Evolutionary conservation across 1,140 invertebrate species (phyloP).

Genomic region (Aphaenogaster rudis): DNA sequence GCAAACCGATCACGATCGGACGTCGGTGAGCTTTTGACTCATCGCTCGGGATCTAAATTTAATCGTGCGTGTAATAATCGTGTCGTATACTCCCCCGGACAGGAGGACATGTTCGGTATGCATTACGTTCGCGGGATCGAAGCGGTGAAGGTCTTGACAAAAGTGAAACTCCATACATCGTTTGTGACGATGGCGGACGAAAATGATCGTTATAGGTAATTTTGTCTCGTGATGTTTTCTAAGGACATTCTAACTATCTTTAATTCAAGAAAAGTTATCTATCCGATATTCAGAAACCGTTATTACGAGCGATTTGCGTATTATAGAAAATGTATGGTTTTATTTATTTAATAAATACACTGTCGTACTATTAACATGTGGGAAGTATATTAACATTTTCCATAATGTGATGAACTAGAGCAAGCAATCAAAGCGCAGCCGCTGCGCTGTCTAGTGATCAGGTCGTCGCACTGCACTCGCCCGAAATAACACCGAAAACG

Average conservation of each 20-base stretch:
- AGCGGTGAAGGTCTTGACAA: conserved; percentile 24
- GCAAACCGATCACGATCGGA: conserved; percentile 11
- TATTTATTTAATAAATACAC: neutral
- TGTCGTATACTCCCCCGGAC: conserved; percentile 9
- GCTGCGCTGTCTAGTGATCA: neutral
- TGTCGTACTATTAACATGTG: neutral
- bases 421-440: neutral
- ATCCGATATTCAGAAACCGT: neutral
- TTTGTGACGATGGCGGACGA: conserved; percentile 4
- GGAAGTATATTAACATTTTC: neutral
- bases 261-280: neutral
- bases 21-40: conserved; percentile 46
- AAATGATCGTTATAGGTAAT: neutral
- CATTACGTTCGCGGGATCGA: neutral
- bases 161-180: conserved; percentile 25
- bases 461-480: neutral
- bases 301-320: neutral
- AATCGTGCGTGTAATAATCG: conserved; percentile 35
- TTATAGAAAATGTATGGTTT: neutral
- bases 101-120: conserved; percentile 27
- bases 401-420: neutral
- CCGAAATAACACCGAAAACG: conserved; percentile 16
- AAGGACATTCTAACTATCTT: neutral
- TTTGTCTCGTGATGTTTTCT: neutral
- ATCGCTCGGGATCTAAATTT: neutral